A percentile compares a stretch with the other conserved stretches of the same genome.
Evolutionary conservation across 2,797 vertebrate genomes (phyloP).

Genomic region (Scleropages formosus): DNA sequence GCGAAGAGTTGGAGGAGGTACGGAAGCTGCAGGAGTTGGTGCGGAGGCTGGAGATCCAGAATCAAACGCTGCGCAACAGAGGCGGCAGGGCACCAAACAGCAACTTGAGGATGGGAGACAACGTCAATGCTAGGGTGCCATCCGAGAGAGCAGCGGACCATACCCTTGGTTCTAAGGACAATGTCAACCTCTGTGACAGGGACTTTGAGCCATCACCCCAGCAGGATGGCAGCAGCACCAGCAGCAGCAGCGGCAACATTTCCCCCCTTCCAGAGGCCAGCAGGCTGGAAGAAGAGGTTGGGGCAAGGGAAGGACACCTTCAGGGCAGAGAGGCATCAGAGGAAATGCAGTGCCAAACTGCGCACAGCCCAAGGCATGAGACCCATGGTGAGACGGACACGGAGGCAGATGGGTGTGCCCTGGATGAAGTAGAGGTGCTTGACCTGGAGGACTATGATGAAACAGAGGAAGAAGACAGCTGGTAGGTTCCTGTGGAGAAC

Average conservation of each 20-base stretch:
- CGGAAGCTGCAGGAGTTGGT: conserved; percentile 85
- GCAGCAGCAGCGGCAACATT: conserved; percentile 63
- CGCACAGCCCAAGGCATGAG: conserved; percentile 66
- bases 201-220: conserved; percentile 57
- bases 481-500: conserved; percentile 66
- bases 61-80: conserved; percentile 74
- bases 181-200: conserved; percentile 40
- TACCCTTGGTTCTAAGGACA: conserved; percentile 46
- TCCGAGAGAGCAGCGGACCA: conserved; percentile 46
- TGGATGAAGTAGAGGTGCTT: conserved; percentile 84
- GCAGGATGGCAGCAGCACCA: conserved; percentile 54
- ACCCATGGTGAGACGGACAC: conserved; percentile 59
- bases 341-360: conserved; percentile 54
- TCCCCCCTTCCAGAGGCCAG: conserved; percentile 55
- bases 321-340: conserved; percentile 41
- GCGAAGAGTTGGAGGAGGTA: conserved; percentile 80
- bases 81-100: conserved; percentile 54
- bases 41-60: conserved; percentile 82
- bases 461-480: conserved; percentile 78
- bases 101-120: conserved; percentile 48
- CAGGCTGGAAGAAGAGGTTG: conserved; percentile 52
- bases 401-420: conserved; percentile 61
- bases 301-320: conserved; percentile 38
- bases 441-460: conserved; percentile 77
- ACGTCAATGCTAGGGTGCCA: conserved; percentile 55